Base-by-base conservation (phyloP, 1,140 invertebrate genomes). In the Pogonus chalceus region DNA sequence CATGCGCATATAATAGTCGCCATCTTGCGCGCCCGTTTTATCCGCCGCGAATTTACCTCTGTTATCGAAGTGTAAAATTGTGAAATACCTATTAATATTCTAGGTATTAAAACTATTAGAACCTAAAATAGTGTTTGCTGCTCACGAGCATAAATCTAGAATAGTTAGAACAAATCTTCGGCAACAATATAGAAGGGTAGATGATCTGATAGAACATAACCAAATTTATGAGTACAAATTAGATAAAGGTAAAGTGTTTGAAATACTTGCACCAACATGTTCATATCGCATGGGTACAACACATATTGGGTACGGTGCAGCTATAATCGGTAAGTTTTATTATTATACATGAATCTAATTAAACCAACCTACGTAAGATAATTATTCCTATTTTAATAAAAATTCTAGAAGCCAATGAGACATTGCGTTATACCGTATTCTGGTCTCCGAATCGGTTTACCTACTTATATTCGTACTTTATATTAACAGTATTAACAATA, bases 241-340 rank as follows among this genome's bases (percentile, higher is more conserved):
- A 48, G 69, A 72, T 43, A 63, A 69, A 55, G 70, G 69, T n/a
- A 56, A 75, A 56, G 71, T 86, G 58, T 81, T 89, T 65, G 92
- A 97, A 75, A 80, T 96, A 35, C 80, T 87, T 69, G 86, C 94
- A 52, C 93, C 93, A 1, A 94, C 92, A 0, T 94, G 88, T 70
- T 95, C 91, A 2, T 97, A 97, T 70, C 79, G 93, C 65, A 96
- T 96, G 92, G 92, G 92, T 1, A 86, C 84, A 20, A 60, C 65
- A 9, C 74, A 86, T 56, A 90, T 92, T 68, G 92, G 91, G 16
- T 94, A 85, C 72, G 90, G 90, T 35, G 81, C 83, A 57, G 87
- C 86, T 2, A 73, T 90, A 51, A 76, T 95, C 55, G 83, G 91
- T 94, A 78, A 77, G 72, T 67, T 52, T 18, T 16, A 20, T 52